Percentiles rank a stretch among this genome's conserved stretches.
Conservation (phyloP, 2,888 invertebrate genomes). For the Pristionchus mayeri region DNA sequence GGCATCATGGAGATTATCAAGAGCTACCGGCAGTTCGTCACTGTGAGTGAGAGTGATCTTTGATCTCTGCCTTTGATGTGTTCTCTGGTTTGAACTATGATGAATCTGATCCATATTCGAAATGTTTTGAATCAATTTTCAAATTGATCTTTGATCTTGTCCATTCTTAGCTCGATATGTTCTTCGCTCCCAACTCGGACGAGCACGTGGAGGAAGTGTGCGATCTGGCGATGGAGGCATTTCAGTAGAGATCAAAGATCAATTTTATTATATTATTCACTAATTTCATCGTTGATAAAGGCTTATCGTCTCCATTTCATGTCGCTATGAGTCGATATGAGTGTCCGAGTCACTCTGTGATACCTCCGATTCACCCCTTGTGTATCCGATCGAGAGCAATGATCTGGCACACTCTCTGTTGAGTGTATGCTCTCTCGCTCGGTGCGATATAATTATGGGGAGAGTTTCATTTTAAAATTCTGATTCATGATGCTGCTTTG, state of each 20-base stretch:
- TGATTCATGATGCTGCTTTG: too few species aligned
- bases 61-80: neutral
- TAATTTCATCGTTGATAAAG: neutral
- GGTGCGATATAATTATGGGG: too few species aligned
- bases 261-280: neutral
- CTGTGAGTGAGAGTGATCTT: neutral
- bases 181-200: neutral
- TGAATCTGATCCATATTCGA: neutral
- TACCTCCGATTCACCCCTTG: neutral
- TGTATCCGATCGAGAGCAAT: too few species aligned
- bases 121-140: neutral
- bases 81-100: too few species aligned
- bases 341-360: neutral
- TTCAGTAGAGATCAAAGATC: slow-evolving; percentile 28
- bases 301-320: neutral
- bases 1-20: neutral
- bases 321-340: neutral
- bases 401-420: too few species aligned
- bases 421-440: too few species aligned
- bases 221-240: neutral
- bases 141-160: neutral
- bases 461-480: too few species aligned
- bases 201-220: neutral
- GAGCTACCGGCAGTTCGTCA: neutral
- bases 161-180: slow-evolving; percentile 31